Conservation (phyloP, 2,113 vertebrate species). For the Psephotus haematonotus region DNA sequence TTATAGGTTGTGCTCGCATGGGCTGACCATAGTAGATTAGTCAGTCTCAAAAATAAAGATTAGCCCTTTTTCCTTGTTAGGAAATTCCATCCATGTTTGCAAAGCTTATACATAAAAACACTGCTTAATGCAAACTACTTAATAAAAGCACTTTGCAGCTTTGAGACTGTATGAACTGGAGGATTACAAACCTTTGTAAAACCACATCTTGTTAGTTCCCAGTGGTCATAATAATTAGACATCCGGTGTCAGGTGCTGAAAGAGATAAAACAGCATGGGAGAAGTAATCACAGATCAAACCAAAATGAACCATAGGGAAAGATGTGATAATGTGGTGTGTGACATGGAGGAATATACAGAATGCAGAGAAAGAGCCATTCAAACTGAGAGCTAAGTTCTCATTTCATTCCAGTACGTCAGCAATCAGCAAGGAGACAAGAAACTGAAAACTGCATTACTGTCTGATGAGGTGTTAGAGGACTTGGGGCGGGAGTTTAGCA, state of each 20-base stretch:
- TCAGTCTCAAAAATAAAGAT: conserved; percentile 2
- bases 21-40: not conserved
- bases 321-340: not conserved
- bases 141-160: not conserved
- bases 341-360: not conserved
- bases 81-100: not conserved
- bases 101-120: not conserved
- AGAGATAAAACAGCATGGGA: not conserved
- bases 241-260: not conserved
- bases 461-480: not conserved
- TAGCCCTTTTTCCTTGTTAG: not conserved
- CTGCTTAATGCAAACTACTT: not conserved
- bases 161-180: not conserved
- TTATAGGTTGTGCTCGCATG: not conserved
- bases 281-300: not conserved
- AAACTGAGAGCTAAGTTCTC: not conserved
- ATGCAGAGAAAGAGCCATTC: not conserved
- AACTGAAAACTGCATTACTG: not conserved
- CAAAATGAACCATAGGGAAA: not conserved
- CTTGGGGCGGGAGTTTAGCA: rapidly evolving
- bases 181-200: conserved; percentile 3
- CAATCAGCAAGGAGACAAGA: not conserved
- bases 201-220: not conserved
- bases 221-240: not conserved
- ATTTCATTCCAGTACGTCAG: not conserved